Evolutionary conservation across 2,797 vertebrate genomes (phyloP), one percentile per base, ranked within the genome.

Genomic region (Nannoperca obscura): DNA sequence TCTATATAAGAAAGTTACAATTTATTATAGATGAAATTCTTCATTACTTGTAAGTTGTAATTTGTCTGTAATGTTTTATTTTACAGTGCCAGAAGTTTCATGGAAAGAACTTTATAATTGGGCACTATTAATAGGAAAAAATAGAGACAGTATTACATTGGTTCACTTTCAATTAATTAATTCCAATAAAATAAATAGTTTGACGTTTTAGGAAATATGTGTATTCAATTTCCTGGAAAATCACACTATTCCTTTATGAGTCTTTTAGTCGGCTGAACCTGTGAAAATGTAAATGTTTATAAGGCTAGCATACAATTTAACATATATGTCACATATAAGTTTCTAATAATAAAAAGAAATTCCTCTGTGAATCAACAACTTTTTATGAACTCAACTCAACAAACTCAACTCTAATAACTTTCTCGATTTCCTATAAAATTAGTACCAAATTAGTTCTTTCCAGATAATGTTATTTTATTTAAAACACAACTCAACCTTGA

Each of bases 401-500:
- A 1, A n/a, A 47, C 46, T 20, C 1, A 47, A 47, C 46, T 20
- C 46, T 49, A 49, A 49, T 49, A 49, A 20, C 46, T 20, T 2
- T 27, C 9, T 17, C 34, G 32, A n/a, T 69, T 46, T 46, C 22
- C 2, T 1, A 17, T 19, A 38, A 3, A 27, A 38, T 20, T 13
- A 64, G 1, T 13, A 14, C 7, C 19, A 36, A 32, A 50, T 15
- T 7, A 27, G 0, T 64, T 34, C 0, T 24, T 49, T 49, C 5
- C 7, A 44, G 12, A 2, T 22, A 40, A 27, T n/a, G n/a, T n/a
- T n/a, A n/a, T n/a, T n/a, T n/a, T 4, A 66, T 24, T n/a, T 27
- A 59, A 73, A 75, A 76, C 6, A 27, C 36, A 52, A 75, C 7
- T 36, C 42, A 52, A 95, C 94, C 89, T 92, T 22, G 24, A 34